Base-by-base conservation (phyloP, 1,140 invertebrate genomes). In the Hyles euphorbiae region DNA sequence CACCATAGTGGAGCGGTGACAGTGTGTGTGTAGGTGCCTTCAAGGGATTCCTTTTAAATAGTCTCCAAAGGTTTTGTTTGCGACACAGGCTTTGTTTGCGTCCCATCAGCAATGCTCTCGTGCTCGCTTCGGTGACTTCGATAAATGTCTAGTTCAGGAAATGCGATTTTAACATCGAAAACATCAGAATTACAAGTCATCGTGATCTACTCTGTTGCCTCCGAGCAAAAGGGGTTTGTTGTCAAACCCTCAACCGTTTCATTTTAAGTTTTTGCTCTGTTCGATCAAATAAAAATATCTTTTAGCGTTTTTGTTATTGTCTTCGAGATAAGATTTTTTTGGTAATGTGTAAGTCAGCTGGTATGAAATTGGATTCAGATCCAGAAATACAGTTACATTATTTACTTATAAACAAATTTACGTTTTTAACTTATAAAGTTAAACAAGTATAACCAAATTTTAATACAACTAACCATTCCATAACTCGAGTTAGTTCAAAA, bases 111-210 rank as follows among this genome's bases (percentile, higher is more conserved):
- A 67, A 67, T 72, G 65, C 75, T 74, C 81, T 84, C 70, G 78
- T 76, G 66, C 72, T 53, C 78, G 85, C 83, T 62, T 68, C 78
- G 64, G 60, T 80, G 75, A 69, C 65, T 81, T 63, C 67, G 66
- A 67, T 78, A 75, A 86, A 88, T 86, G 72, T 74, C 70, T 69
- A 63, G 66, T 60, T 75, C 76, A 88, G 83, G 83, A 88, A 87
- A 88, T 88, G 74, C 79, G 85, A 88, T 88, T 87, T 88, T 85
- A 88, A 87, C 74, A 84, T 72, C 74, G 81, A 80, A 88, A 88
- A 88, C 83, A 88, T 83, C 72, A 62, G 74, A 84, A 84, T 81
- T 83, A 85, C 81, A 81, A 84, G 80, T 86, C 83, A 84, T 88
- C 74, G 70, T 60, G 68, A 70, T 75, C 22, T 75, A 83, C 76